Evolutionary conservation across 2,888 invertebrate species (phyloP).

Genomic region (Pinctada fucata): DNA sequence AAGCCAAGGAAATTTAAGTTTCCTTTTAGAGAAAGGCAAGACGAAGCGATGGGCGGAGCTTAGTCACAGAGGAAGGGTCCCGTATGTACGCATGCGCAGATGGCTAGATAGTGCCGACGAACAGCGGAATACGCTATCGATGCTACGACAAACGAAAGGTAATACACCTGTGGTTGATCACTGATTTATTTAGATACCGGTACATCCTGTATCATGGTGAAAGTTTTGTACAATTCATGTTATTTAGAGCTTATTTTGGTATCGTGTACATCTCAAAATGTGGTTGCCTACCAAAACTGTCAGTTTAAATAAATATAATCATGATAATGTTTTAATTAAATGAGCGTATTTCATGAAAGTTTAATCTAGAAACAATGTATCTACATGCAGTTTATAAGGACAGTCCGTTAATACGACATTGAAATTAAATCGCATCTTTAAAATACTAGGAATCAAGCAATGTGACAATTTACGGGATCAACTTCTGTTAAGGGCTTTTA

Average conservation of each 20-base stretch:
- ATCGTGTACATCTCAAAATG: not conserved
- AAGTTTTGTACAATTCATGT: not conserved
- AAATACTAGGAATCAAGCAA: too few relatives aligned
- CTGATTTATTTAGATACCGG: too few relatives aligned
- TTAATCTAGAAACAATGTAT: too few relatives aligned
- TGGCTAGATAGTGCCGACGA: constrained; percentile 55
- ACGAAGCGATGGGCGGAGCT: constrained; percentile 55
- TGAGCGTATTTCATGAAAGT: too few relatives aligned
- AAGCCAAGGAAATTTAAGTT: constrained; percentile 60
- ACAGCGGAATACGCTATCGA: constrained; percentile 47
- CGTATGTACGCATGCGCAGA: constrained; percentile 56
- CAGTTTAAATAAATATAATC: not conserved
- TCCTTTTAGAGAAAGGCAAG: constrained; percentile 58
- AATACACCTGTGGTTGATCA: not conserved
- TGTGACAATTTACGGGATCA: too few relatives aligned
- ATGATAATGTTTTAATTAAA: too few relatives aligned
- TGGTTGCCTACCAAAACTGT: not conserved
- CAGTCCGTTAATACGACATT: too few relatives aligned
- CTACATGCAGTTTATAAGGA: too few relatives aligned
- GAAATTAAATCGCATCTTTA: too few relatives aligned
- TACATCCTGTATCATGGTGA: too few relatives aligned
- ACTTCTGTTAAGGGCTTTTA: too few relatives aligned
- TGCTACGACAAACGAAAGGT: constrained; percentile 49
- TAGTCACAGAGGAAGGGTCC: constrained; percentile 52
- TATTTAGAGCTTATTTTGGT: not conserved